Percentiles rank a stretch among this genome's conserved stretches.
These are phyloP conservation scores for Callionymus lyra DNA, from an alignment of 2,113 vertebrate genomes.

Conservation along the genomic window DNA sequence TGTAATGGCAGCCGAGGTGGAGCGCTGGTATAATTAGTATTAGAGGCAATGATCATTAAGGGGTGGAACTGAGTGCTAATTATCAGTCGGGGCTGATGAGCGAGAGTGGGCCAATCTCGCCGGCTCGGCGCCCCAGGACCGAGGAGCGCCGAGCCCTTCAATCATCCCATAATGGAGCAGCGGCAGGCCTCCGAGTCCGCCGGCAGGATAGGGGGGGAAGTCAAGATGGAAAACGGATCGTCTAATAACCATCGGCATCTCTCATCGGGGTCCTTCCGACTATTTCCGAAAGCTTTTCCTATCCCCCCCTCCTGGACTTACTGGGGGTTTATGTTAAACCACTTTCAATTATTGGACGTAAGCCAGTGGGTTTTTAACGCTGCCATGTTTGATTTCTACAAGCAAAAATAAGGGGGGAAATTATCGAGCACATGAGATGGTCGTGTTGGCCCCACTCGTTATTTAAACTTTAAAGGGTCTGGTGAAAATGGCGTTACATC, in stretches of 20 bases:
- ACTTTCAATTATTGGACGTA: conserved; percentile 22
- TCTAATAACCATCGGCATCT: conserved; percentile 28
- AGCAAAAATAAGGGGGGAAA: conserved; percentile 19
- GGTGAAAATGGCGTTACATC: too few relatives aligned
- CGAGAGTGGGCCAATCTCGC: conserved; percentile 47
- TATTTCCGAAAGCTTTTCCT: conserved; percentile 24
- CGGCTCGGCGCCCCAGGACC: conserved; percentile 31
- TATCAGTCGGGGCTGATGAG: conserved; percentile 59
- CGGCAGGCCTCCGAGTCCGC: conserved; percentile 26
- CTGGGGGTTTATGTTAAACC: conserved; percentile 9
- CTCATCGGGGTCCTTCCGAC: conserved; percentile 29
- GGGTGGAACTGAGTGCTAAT: conserved; percentile 60
- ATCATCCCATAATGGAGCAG: conserved; percentile 56
- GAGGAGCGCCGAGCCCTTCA: conserved; percentile 33
- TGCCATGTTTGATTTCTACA: conserved; percentile 18
- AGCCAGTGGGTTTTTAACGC: conserved; percentile 9
- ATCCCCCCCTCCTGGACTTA: conserved; percentile 1
- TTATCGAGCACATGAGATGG: background rate
- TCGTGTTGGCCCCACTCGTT: too few relatives aligned
- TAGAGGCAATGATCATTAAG: conserved; percentile 64
- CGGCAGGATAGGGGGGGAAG: conserved; percentile 17
- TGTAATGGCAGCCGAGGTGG: conserved; percentile 50
- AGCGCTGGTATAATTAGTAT: conserved; percentile 58
- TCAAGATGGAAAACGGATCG: conserved; percentile 27
- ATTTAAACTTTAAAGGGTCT: too few relatives aligned